Percentiles rank a stretch among this genome's conserved stretches.
Conservation (phyloP, 2,888 invertebrate species). For the Margaritifera margaritifera region DNA sequence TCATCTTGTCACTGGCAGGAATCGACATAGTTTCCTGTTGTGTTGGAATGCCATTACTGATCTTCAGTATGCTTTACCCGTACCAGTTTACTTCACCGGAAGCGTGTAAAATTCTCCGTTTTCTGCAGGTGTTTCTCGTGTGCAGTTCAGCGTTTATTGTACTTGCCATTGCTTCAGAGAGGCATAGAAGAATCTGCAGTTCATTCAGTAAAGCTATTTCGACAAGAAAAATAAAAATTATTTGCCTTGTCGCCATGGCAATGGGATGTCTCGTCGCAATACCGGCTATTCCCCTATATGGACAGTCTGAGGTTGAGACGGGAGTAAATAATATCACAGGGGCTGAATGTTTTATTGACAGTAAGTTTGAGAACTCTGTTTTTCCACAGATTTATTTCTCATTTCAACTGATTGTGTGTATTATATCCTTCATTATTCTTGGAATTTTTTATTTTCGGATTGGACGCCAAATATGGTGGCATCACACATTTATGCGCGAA, state of each 20-base stretch:
- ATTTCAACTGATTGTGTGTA: constrained; percentile 37
- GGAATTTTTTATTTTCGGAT: constrained; percentile 46
- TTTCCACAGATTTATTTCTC: constrained; percentile 44
- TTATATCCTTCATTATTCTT: constrained; percentile 34
- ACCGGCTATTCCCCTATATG: constrained; percentile 46
- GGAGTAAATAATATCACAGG: constrained; percentile 44
- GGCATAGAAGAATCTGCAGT: constrained; percentile 55
- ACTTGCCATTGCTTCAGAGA: constrained; percentile 52
- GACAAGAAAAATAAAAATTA: constrained; percentile 38
- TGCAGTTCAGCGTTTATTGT: constrained; percentile 55
- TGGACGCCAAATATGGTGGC: constrained; percentile 33
- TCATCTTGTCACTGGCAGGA: constrained; percentile 52
- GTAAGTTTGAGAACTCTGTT: constrained; percentile 30
- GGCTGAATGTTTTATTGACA: constrained; percentile 53
- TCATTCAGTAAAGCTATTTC: constrained; percentile 50
- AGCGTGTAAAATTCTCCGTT: constrained; percentile 50
- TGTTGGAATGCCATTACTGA: constrained; percentile 51
- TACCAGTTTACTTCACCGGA: constrained; percentile 47
- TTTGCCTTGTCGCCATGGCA: constrained; percentile 37
- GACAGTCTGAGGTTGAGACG: constrained; percentile 41
- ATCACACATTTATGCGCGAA: constrained; percentile 38
- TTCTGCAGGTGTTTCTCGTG: constrained; percentile 45
- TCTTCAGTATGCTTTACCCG: constrained; percentile 52
- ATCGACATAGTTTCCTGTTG: constrained; percentile 52
- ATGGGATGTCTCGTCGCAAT: constrained; percentile 45